Evolutionary conservation across 2,888 invertebrate genomes (phyloP), one percentile per base, ranked within the genome.

Genomic region (Spicauda simplicius): DNA sequence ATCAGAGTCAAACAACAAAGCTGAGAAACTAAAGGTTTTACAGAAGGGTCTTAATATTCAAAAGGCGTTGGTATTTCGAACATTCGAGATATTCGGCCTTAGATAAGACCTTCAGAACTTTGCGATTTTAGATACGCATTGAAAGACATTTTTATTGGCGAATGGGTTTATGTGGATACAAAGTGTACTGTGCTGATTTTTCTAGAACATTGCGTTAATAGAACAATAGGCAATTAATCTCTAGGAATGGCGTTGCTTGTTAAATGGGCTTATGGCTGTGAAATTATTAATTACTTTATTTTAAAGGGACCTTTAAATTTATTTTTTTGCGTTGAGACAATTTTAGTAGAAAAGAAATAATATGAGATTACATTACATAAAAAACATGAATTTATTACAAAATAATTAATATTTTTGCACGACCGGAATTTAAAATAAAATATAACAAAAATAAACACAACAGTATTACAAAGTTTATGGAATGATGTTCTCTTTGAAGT

Each of bases 11-110:
- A 45, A 18, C 2, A 7, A 25, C 8, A 20, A 58, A 58, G n/a
- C 48, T 48, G n/a, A 58, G 58, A 20, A 25, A 58, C 14, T 20
- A 58, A 58, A 48, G 58, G 25, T 57, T 41, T 8, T 8, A 33
- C 12, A 18, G 16, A 10, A 11, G 16, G 16, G 8, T 56, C 0
- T 0, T 0, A 16, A 6, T 25, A 25, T 25, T 48, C 45, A 7
- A 20, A 58, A 45, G 57, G 11, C 19, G 54, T 45, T 61, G 45
- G 45, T 55, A 63, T 55, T 41, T n/a, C 55, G n/a, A 45, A 25
- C 55, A 55, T 3, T 45, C 55, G 20, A 50, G 45, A 16, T 48
- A 25, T 50, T 59, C 20, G 30, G 18, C 20, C 52, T 30, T 18
- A 56, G 48, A 63, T 56, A 55, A 62, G 41, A 30, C 19, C 20